A percentile compares a stretch with the other conserved stretches of the same genome.
Evolutionary conservation across 2,888 invertebrate genomes (phyloP).

Genomic region (Lacanobia wlatinum): DNA sequence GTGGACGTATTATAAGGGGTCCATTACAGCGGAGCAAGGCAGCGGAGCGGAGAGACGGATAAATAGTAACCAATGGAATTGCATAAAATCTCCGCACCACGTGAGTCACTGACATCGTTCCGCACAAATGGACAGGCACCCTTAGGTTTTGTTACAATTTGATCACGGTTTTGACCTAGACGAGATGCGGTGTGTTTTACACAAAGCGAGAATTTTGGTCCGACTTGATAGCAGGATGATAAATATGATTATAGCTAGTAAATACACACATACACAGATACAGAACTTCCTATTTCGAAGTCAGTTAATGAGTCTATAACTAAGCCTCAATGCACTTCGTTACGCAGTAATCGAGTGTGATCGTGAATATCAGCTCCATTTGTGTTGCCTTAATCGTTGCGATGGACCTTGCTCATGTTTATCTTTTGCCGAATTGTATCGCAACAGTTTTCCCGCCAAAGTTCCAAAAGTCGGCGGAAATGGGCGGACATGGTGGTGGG

Average conservation of each 20-base stretch:
- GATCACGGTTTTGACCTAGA: slow-evolving; percentile 2
- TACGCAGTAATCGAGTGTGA: not conserved
- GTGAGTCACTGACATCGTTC: too few species aligned
- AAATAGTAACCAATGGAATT: too few species aligned
- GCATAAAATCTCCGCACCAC: too few species aligned
- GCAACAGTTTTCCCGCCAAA: slow-evolving; percentile 45
- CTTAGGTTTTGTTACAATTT: not conserved
- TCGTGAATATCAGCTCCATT: not conserved
- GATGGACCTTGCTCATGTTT: slow-evolving; percentile 22
- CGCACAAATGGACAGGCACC: too few species aligned
- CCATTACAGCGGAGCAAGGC: too few species aligned
- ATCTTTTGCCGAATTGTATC: slow-evolving; percentile 42
- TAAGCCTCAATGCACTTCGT: not conserved
- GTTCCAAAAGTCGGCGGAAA: slow-evolving; percentile 49
- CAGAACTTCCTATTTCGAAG: not conserved
- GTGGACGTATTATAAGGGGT: too few species aligned
- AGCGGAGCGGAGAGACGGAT: too few species aligned
- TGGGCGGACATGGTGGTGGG: slow-evolving; percentile 45
- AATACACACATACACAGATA: not conserved
- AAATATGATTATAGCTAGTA: not conserved
- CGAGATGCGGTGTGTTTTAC: not conserved
- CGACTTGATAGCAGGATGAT: not conserved
- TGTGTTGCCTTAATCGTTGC: not conserved
- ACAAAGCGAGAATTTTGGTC: not conserved
- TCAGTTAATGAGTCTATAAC: not conserved